Evolutionary conservation across 2,888 invertebrate species (phyloP).

Genomic region (Glaucopsyche alexis): DNA sequence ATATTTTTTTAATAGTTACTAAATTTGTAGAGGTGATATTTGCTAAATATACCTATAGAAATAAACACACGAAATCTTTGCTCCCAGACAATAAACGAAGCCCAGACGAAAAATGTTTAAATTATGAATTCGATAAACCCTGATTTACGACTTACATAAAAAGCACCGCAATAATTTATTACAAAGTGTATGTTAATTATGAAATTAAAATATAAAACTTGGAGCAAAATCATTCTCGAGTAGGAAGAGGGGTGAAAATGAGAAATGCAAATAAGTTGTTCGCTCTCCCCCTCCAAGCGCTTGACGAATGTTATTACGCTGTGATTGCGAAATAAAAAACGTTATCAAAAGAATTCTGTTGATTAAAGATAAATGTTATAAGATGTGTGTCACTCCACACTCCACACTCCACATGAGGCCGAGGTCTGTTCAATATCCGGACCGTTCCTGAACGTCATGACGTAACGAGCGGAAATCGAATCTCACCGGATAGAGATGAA

Average conservation of each 20-base stretch:
- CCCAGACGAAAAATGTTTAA: too few species aligned
- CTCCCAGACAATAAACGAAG: too few species aligned
- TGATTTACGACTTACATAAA: neutral
- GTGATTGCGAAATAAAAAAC: conserved; percentile 54
- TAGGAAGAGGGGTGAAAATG: conserved; percentile 69
- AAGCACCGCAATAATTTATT: neutral
- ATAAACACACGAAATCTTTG: too few species aligned
- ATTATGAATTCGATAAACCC: too few species aligned
- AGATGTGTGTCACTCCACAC: conserved; percentile 23
- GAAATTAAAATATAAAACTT: conserved; percentile 28
- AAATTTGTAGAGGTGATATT: too few species aligned
- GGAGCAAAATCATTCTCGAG: conserved; percentile 64
- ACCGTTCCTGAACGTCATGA: conserved; percentile 57
- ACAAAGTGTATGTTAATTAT: conserved; percentile 6
- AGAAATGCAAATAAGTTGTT: conserved; percentile 74
- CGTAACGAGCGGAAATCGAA: conserved; percentile 61
- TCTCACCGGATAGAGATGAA: conserved; percentile 43
- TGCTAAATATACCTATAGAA: too few species aligned
- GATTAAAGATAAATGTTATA: conserved; percentile 26
- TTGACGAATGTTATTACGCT: conserved; percentile 66
- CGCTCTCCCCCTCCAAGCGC: conserved; percentile 60
- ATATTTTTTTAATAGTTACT: too few species aligned
- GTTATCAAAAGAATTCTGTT: conserved; percentile 34
- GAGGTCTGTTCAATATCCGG: conserved; percentile 64
- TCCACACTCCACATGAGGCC: conserved; percentile 42